Conservation (phyloP, 2,797 vertebrate species). For the Poeciliopsis turneri region DNA sequence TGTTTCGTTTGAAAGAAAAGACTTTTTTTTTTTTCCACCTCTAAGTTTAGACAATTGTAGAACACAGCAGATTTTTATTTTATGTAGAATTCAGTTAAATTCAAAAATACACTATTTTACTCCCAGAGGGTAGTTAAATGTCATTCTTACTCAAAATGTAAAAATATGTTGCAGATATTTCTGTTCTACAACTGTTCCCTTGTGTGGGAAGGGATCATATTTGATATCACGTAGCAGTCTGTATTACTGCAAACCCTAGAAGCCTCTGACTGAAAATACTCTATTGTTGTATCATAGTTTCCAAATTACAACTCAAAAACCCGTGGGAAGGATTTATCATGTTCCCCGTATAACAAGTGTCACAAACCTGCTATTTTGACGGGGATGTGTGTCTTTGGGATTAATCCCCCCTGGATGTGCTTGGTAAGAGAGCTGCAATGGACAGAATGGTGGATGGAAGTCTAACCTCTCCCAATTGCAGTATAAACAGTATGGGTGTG, state of each 20-base stretch:
- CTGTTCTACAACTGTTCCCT: too few species aligned
- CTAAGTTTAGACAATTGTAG: not conserved
- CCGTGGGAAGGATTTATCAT: not conserved
- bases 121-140: too few species aligned
- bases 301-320: not conserved
- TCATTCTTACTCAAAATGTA: too few species aligned
- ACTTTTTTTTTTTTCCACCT: not conserved
- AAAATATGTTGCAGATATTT: too few species aligned
- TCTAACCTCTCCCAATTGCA: not conserved
- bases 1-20: not conserved
- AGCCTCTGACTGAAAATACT: too few species aligned
- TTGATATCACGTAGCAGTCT: too few species aligned
- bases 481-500: not conserved
- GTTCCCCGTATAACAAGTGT: not conserved
- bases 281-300: too few species aligned
- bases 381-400: not conserved
- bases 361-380: not conserved
- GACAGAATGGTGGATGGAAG: not conserved
- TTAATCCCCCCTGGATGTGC: not conserved
- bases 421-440: not conserved
- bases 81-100: too few species aligned
- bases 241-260: too few species aligned
- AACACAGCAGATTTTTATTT: not conserved
- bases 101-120: too few species aligned
- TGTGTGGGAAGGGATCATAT: too few species aligned